Evolutionary conservation across 2,888 invertebrate genomes (phyloP).

Genomic region (Eristalis arbustorum): DNA sequence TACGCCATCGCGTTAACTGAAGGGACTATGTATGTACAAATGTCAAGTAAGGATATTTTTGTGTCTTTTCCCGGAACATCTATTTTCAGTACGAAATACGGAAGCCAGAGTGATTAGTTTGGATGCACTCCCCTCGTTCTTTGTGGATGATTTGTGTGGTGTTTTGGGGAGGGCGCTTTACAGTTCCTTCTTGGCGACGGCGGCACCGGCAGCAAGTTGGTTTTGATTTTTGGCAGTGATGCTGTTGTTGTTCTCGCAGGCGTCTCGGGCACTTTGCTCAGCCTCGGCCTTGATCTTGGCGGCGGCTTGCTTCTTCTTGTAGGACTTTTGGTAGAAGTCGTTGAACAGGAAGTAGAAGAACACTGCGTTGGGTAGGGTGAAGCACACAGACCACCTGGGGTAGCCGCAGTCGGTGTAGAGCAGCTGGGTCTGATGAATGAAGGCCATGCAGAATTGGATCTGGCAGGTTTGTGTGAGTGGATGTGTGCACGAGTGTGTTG

Average conservation of each 20-base stretch:
- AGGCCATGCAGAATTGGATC: slow-evolving; percentile 94
- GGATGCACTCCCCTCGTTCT: slow-evolving; percentile 67
- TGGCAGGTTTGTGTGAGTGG: slow-evolving; percentile 76
- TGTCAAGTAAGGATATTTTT: slow-evolving; percentile 16
- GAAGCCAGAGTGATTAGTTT: slow-evolving; percentile 64
- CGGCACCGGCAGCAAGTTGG: slow-evolving; percentile 13
- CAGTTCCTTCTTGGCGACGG: slow-evolving; percentile 47
- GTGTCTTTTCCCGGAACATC: slow-evolving; percentile 14
- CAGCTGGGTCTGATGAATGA: slow-evolving; percentile 92
- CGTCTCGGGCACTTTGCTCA: slow-evolving; percentile 50
- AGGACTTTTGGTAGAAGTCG: slow-evolving; percentile 93
- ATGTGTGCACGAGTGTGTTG: slow-evolving; percentile 10
- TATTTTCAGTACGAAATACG: slow-evolving; percentile 49
- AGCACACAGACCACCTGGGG: slow-evolving; percentile 89
- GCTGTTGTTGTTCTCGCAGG: slow-evolving; percentile 74
- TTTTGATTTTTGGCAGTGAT: slow-evolving; percentile 74
- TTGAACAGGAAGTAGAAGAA: slow-evolving; percentile 96
- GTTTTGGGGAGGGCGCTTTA: slow-evolving; percentile 43
- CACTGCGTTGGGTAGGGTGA: slow-evolving; percentile 93
- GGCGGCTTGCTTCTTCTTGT: slow-evolving; percentile 79
- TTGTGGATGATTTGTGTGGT: slow-evolving; percentile 6
- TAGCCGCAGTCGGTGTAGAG: slow-evolving; percentile 93
- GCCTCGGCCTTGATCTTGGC: slow-evolving; percentile 63
- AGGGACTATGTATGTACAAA: slow-evolving; percentile 46
- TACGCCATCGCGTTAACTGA: slow-evolving; percentile 12